Base-by-base conservation (phyloP, 2,113 vertebrate species). In the Galeopterus variegatus region DNA sequence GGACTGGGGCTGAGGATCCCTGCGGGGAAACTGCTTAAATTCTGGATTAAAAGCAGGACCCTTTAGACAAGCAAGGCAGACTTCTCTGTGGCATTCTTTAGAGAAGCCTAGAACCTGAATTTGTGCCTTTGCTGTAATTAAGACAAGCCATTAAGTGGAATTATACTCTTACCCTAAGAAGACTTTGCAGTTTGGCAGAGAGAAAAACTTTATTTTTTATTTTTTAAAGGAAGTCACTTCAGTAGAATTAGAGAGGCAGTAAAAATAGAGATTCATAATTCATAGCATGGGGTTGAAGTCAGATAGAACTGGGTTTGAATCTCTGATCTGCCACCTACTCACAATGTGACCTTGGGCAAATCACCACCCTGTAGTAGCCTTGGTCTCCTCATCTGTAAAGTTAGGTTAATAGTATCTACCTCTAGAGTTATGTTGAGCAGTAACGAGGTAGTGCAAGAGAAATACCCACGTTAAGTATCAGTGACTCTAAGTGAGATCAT, bases 201-300 rank as follows among this genome's bases (percentile, higher is more conserved):
- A 95, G 19, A 72, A 72, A 48, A 17, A 12, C 10, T 77, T 26
- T 48, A 41, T 92, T 45, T 58, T 79, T 31, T 12, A 5, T 50
- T 31, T 80, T 41, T 54, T 13, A 5, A 92, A 97, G 26, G 12
- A 90, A 85, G 79, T 95, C 62, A 56, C 33, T 69, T 97, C 14
- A 75, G 58, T 93, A 70, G 58, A 87, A 97, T 62, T 18, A 64
- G 10, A 62, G 36, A 65, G 50, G 3, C 31, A 41, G 9, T 80
- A 75, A 85, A 67, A 85, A 23, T 1, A 79, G 81, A 88, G n/a
- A 82, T 84, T 84, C 21, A n/a, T 80, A 77, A 90, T 84, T 96
- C 26, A 12, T 7, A 91, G n/a, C 14, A 1, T n/a, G 31, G 52
- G 31, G 8, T 18, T 64, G 3, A 67, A 56, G 56, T 90, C 73